A percentile compares a stretch with the other conserved stretches of the same genome.
These are phyloP conservation scores for Steinernema hermaphroditum DNA, from an alignment of 2,888 invertebrate genomes.

Conservation along the genomic window DNA sequence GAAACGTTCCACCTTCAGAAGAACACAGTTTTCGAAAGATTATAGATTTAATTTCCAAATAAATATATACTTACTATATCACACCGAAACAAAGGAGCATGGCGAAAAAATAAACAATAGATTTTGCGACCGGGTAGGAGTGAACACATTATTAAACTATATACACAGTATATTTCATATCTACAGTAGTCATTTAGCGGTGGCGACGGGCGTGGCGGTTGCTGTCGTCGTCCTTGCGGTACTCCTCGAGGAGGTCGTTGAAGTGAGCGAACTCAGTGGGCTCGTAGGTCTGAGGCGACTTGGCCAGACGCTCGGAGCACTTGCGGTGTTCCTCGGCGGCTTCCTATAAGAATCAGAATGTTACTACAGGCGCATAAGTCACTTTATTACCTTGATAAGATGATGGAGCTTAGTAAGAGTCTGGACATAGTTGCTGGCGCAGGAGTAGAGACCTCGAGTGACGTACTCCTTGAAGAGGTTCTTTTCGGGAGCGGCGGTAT, in stretches of 20 bases:
- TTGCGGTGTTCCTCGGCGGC: conserved; percentile 37
- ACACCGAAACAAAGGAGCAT: no score
- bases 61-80: no score
- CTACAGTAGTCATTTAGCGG: background rate
- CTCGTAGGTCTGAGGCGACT: background rate
- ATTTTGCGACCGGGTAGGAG: background rate
- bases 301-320: conserved; percentile 7
- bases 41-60: no score
- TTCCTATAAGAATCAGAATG: conserved; percentile 30
- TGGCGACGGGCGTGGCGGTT: background rate
- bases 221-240: background rate
- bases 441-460: conserved; percentile 34
- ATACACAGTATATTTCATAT: background rate
- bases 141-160: background rate
- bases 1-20: no score
- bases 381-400: conserved; percentile 35
- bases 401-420: conserved; percentile 36
- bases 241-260: background rate
- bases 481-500: background rate
- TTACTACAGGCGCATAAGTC: background rate
- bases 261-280: conserved; percentile 1
- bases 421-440: conserved; percentile 34
- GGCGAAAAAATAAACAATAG: background rate
- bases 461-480: conserved; percentile 38
- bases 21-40: no score